Evolutionary conservation across 2,113 vertebrate species (phyloP).

Genomic region (Malurus cyaneus): DNA sequence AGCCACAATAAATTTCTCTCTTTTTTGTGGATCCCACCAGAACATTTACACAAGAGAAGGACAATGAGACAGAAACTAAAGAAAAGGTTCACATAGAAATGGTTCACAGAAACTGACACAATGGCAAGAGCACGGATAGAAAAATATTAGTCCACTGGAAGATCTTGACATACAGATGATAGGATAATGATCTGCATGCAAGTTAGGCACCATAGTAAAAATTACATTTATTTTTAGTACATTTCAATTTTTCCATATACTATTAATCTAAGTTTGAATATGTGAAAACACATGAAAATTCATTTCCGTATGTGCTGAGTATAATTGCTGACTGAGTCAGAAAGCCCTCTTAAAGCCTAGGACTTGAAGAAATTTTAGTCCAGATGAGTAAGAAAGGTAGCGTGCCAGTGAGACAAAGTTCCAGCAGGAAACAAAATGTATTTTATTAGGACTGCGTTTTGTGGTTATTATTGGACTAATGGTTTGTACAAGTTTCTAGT

Average conservation of each 20-base stretch:
- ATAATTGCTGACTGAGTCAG: not conserved
- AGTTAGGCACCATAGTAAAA: not conserved
- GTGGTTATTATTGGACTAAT: not conserved
- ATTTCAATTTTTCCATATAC: not conserved
- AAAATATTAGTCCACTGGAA: not conserved
- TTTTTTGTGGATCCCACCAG: not conserved
- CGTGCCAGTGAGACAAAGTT: no score
- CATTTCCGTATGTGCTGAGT: not conserved
- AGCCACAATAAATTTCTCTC: not conserved
- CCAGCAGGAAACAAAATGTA: not conserved
- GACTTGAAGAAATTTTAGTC: not conserved
- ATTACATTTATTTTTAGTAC: not conserved
- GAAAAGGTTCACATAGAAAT: not conserved
- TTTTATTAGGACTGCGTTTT: not conserved
- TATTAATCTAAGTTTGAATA: not conserved
- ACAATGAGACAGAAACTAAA: not conserved
- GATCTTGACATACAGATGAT: not conserved
- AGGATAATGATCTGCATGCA: not conserved
- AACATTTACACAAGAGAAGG: not conserved
- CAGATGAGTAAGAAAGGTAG: not conserved
- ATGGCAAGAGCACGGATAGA: not conserved
- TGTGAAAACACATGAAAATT: not conserved
- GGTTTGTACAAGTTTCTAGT: no score
- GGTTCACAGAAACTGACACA: not conserved
- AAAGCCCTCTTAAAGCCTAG: not conserved